Evolutionary conservation across 2,797 vertebrate species (phyloP).

Genomic region (Manis javanica): DNA sequence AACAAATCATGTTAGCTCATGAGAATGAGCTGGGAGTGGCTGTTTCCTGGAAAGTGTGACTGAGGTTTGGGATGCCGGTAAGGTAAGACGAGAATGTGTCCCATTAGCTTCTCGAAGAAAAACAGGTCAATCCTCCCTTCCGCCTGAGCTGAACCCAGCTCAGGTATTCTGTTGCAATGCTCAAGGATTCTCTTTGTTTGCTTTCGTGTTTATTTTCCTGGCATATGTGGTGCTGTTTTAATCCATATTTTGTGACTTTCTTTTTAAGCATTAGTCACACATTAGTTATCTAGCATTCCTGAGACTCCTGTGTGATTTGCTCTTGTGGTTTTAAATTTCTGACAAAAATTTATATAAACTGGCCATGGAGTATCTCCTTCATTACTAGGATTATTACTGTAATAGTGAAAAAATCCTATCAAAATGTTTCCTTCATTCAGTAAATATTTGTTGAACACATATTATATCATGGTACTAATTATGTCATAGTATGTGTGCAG

Average conservation of each 20-base stretch:
- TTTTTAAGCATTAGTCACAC: conserved; percentile 36
- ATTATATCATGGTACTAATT: background rate
- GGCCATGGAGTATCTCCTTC: conserved; percentile 22
- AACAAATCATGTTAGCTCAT: background rate
- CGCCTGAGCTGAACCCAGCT: background rate
- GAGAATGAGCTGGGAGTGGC: background rate
- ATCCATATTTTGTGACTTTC: conserved; percentile 5
- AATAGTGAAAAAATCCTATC: conserved; percentile 11
- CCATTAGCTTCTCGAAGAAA: background rate
- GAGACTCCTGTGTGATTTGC: conserved; percentile 50
- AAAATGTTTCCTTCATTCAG: conserved; percentile 22
- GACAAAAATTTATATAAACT: background rate
- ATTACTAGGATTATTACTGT: conserved; percentile 58
- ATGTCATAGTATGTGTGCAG: background rate
- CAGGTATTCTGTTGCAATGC: background rate
- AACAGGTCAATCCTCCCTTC: background rate
- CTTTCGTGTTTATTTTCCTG: conserved; percentile 38
- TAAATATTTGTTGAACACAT: background rate
- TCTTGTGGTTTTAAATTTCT: conserved; percentile 32
- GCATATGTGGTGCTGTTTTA: background rate
- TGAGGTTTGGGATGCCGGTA: background rate
- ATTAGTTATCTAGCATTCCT: background rate
- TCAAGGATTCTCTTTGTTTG: background rate
- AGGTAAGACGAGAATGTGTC: background rate
- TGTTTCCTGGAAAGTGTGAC: background rate